phyloP scores from a whole-genome alignment of 2,113 vertebrate species.

The Anolis sagrei region DNA sequence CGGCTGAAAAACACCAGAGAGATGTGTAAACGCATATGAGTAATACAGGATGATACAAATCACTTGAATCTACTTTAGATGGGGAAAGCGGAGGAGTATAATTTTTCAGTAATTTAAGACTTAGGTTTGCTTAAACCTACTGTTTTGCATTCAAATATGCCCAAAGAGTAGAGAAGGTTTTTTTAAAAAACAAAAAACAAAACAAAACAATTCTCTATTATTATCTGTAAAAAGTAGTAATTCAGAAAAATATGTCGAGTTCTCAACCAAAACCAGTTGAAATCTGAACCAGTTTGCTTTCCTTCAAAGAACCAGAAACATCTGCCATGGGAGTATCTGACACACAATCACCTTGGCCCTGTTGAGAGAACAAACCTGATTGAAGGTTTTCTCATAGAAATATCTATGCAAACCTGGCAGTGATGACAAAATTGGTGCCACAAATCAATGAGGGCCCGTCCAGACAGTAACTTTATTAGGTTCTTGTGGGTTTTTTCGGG shows the following conservation, averaged over 20 bases:
- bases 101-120: background rate
- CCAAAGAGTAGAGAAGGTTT: slow-evolving; percentile 36
- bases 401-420: too few species aligned
- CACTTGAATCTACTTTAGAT: background rate
- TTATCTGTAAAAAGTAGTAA: slow-evolving; percentile 40
- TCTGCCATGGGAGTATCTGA: too few species aligned
- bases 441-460: too few species aligned
- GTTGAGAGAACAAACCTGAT: too few species aligned
- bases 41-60: background rate
- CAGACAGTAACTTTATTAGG: too few species aligned
- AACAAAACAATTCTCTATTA: slow-evolving; percentile 36
- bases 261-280: slow-evolving; percentile 43
- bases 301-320: too few species aligned
- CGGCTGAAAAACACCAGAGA: background rate
- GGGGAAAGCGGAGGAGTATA: background rate
- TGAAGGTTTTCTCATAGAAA: too few species aligned
- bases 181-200: too few species aligned
- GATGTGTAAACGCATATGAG: background rate
- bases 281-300: background rate
- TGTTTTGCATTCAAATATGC: slow-evolving; percentile 40
- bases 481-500: too few species aligned
- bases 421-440: too few species aligned
- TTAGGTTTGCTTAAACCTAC: background rate
- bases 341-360: too few species aligned
- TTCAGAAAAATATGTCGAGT: slow-evolving; percentile 46